A percentile compares a stretch with the other conserved stretches of the same genome.
phyloP scores from a whole-genome alignment of 2,113 vertebrate species.

The Oncorhynchus nerka region DNA sequence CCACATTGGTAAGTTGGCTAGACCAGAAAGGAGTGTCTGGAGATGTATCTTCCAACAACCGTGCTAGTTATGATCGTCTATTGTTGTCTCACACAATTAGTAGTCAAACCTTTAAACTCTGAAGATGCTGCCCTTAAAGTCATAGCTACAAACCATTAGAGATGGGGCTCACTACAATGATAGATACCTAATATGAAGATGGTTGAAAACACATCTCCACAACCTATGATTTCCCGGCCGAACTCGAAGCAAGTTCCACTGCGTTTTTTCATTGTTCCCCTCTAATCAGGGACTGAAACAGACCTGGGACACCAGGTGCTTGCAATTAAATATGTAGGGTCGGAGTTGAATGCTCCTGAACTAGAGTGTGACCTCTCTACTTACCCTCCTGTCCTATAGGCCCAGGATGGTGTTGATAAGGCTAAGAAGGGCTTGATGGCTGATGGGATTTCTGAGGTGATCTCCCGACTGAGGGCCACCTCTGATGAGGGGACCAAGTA shows the following conservation, averaged over 20 bases:
- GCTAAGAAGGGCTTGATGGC: constrained; percentile 81
- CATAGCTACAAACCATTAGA: neutral
- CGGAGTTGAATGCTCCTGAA: neutral
- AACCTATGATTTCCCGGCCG: constrained; percentile 14
- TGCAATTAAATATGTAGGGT: too few species aligned
- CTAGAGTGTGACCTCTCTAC: constrained; percentile 8
- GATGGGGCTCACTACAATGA: constrained; percentile 4
- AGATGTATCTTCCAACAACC: neutral
- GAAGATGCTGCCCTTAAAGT: neutral
- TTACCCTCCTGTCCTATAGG: constrained; percentile 64
- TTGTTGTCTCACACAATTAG: neutral
- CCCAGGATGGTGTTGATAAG: constrained; percentile 85
- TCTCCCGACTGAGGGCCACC: constrained; percentile 88
- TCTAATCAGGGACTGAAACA: too few species aligned
- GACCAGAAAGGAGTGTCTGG: neutral
- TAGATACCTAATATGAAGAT: constrained; percentile 6
- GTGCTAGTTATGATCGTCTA: neutral
- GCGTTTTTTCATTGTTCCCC: too few species aligned
- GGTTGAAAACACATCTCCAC: neutral
- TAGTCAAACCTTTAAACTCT: neutral
- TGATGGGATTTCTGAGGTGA: constrained; percentile 86
- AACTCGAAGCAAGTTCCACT: too few species aligned
- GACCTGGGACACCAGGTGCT: too few species aligned
- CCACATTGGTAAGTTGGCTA: constrained; percentile 82
- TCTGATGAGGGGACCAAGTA: constrained; percentile 90